Base-by-base conservation (phyloP, 1,140 invertebrate species). In the Bathynomus jamesi region DNA sequence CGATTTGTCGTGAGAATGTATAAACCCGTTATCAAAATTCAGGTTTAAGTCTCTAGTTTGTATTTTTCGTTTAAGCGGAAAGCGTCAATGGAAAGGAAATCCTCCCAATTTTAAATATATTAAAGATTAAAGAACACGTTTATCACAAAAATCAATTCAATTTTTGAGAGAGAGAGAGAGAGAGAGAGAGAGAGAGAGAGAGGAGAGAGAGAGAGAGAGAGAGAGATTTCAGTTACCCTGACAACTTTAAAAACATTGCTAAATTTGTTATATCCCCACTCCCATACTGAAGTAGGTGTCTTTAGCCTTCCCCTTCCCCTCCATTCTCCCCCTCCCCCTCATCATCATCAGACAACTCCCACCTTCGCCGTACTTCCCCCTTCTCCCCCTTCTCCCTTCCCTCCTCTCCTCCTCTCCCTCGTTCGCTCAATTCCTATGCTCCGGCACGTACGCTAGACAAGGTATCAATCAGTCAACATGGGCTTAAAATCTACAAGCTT, bases 241-340 rank as follows among this genome's bases (percentile, higher is more conserved):
- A 2, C 40, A 53, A 53, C 40, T 17, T 53, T 53, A 17, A 53
- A 53, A 3, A 53, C 21, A 53, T 53, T 53, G 13, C 40, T 53
- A 53, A 40, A n/a, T n/a, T 65, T 24, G 29, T 30, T 31, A 27
- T 27, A 25, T 11, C 61, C 31, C 21, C 30, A 27, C 30, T 25
- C 31, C 31, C 53, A 28, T 27, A 61, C 69, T n/a, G n/a, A n/a
- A n/a, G n/a, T n/a, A 65, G 24, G 30, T 64, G 21, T 71, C 65
- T 29, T 65, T 11, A 21, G 3, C n/a, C n/a, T 28, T 62, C 29
- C 28, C 28, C 46, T 30, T 7, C 25, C 46, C 24, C 62, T 28
- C 24, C 62, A n/a, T 28, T 62, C 31, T n/a, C 7, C 13, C 40
- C 46, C 53, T 28, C 25, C n/a, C 25, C 67, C 62, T 29, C 5